phyloP scores from a whole-genome alignment of 2,888 invertebrate species.

The Apomyelois bistriatella region DNA sequence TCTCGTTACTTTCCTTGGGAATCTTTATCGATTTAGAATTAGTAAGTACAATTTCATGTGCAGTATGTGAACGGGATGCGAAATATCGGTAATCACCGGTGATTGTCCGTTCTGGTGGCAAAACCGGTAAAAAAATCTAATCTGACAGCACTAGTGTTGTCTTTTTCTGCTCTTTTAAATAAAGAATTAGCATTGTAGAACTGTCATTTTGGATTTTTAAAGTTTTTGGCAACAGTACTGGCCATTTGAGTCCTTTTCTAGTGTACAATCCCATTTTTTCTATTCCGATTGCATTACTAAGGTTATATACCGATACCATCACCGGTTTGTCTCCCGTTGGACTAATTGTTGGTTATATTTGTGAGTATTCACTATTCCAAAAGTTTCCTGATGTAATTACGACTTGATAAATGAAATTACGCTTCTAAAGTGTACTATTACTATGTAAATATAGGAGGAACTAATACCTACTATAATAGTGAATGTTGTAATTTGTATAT shows the following conservation, averaged over 20 bases:
- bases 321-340: constrained; percentile 44
- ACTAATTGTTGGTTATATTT: constrained; percentile 51
- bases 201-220: background rate
- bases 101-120: background rate
- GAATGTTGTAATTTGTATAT: constrained; percentile 80
- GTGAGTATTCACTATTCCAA: constrained; percentile 60
- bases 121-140: background rate
- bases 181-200: too few relatives aligned
- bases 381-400: constrained; percentile 73
- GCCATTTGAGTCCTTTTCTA: constrained; percentile 49
- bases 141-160: background rate
- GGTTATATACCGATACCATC: constrained; percentile 12
- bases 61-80: constrained; percentile 49
- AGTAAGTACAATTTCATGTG: constrained; percentile 54
- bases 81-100: constrained; percentile 22
- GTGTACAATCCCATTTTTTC: constrained; percentile 66
- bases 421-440: constrained; percentile 78
- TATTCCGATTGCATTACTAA: constrained; percentile 45
- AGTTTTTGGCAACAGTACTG: background rate
- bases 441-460: constrained; percentile 78
- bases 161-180: background rate
- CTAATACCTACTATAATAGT: constrained; percentile 78
- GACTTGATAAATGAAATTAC: constrained; percentile 69
- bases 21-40: constrained; percentile 72
- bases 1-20: constrained; percentile 77